Conservation (phyloP, 2,113 vertebrate genomes). For the Serinus canaria region DNA sequence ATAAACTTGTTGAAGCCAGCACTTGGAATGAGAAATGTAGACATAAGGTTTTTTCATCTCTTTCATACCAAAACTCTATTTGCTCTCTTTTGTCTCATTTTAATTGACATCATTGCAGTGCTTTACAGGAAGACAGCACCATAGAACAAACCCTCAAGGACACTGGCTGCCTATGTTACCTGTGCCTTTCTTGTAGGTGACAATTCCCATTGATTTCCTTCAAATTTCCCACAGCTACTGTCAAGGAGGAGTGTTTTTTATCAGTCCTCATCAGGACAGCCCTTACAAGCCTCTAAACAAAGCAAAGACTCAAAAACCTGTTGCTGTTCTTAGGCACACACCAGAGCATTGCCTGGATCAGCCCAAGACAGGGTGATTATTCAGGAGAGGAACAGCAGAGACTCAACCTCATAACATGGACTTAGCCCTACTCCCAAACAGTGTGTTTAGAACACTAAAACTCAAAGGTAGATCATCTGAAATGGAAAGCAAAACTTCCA, state of each 20-base stretch:
- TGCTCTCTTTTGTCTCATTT: background rate
- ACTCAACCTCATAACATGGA: background rate
- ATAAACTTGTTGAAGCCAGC: background rate
- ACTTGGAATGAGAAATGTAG: background rate
- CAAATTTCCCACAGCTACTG: background rate
- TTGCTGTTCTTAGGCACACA: background rate
- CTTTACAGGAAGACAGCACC: background rate
- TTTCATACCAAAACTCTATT: background rate
- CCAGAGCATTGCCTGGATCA: background rate
- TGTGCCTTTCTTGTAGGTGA: background rate
- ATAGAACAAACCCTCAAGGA: too few relatives aligned
- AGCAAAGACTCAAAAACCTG: background rate
- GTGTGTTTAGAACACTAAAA: background rate
- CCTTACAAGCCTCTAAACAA: background rate
- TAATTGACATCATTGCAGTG: background rate
- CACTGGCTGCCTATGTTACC: background rate
- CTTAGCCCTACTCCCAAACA: background rate
- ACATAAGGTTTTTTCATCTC: background rate
- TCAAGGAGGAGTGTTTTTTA: background rate
- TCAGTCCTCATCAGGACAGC: background rate
- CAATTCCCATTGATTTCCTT: background rate
- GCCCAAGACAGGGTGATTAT: background rate
- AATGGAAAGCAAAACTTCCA: background rate
- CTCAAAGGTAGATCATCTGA: background rate
- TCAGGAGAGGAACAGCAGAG: background rate